Percentiles rank a stretch among this genome's conserved stretches.
Evolutionary conservation across 2,113 vertebrate genomes (phyloP).

Genomic region (Camelus bactrianus): DNA sequence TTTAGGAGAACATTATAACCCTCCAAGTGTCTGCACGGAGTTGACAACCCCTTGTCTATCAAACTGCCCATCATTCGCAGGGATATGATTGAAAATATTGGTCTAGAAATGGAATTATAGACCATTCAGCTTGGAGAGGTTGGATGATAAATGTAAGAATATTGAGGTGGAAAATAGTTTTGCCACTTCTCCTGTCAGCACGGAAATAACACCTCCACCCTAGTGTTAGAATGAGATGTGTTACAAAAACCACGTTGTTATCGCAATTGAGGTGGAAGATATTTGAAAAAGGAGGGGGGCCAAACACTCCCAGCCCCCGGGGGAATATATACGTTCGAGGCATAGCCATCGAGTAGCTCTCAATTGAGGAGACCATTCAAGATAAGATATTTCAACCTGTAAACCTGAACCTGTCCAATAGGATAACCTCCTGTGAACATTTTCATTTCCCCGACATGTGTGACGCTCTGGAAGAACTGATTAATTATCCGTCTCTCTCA

Average conservation of each 20-base stretch:
- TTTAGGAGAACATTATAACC: neutral
- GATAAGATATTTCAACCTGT: fast-evolving
- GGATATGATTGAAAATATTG: neutral
- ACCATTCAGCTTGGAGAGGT: neutral
- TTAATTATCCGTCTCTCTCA: neutral
- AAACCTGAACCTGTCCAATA: fast-evolving
- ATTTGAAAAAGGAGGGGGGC: neutral
- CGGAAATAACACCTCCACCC: neutral
- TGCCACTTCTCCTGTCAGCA: fast-evolving
- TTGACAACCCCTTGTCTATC: neutral
- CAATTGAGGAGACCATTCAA: fast-evolving
- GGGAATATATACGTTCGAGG: neutral
- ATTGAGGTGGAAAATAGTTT: neutral
- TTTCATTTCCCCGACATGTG: fast-evolving
- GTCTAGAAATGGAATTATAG: neutral
- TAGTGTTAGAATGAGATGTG: neutral
- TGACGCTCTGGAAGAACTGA: no score
- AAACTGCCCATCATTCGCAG: neutral
- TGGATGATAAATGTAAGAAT: neutral
- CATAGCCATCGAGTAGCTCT: fast-evolving
- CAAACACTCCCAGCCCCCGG: neutral
- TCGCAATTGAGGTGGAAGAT: neutral
- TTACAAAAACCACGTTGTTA: neutral
- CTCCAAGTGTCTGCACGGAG: neutral
- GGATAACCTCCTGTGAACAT: fast-evolving